Base-by-base conservation (phyloP, 1,140 invertebrate genomes). In the Musca domestica region DNA sequence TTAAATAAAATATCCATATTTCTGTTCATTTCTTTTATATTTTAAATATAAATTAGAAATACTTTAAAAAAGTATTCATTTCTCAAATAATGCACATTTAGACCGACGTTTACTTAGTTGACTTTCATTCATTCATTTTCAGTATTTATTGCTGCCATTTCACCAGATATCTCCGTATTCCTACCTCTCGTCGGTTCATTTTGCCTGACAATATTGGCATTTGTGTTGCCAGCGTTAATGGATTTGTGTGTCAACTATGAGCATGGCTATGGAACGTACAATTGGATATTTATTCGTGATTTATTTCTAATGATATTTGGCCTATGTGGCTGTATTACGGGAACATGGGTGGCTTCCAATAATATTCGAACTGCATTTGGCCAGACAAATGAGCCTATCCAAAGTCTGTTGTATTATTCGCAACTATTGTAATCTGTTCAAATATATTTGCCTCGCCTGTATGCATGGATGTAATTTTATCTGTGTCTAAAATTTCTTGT, bases 161-260 rank as follows among this genome's bases (percentile, higher is more conserved):
- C 19, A 12, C 47, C 67, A 0, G 17, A 68, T 14, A 22, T 68
- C 25, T 30, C 27, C 0, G 9, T 68, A 19, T 41, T 68, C 27
- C 67, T 68, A 7, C 56, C 67, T 17, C 56, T 68, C n/a, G 54
- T 68, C 9, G 67, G 67, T 19, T 61, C 67, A 1, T 68, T 68
- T 20, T 68, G 52, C 7, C 52, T 68, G 15, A 58, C 67, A 5
- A 61, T 51, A 14, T 41, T 68, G n/a, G 67, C 54, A 1, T 52
- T 68, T 15, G 56, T 68, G 1, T 68, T 68, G 14, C 67, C 67
- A 12, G 67, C 52, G 15, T 2, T 68, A 14, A 27, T 68, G 56
- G 67, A 68, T 25, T 49, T 68, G 2, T 68, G 67, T 27, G 41
- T 68, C 14, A 56, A 58, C 6, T 68, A 68, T 23, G 27, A 25